phyloP scores from a whole-genome alignment of 2,888 invertebrate genomes.

The Epirrita christyi region DNA sequence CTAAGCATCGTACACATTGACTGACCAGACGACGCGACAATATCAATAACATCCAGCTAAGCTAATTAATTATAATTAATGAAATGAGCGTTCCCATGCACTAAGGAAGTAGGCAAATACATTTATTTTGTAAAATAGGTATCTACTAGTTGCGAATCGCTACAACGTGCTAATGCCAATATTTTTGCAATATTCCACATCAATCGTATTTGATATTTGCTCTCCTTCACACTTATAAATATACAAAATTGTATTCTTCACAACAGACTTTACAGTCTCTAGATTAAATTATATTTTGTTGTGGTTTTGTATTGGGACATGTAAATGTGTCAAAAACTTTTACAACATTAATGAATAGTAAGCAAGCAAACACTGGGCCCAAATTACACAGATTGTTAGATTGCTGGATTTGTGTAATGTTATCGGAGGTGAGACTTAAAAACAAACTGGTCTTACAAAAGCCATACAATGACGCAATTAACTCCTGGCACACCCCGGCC shows the following conservation, averaged over 20 bases:
- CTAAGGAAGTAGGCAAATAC: constrained; percentile 2
- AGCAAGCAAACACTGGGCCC: background rate
- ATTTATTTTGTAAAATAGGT: background rate
- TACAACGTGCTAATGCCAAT: background rate
- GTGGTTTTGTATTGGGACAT: background rate
- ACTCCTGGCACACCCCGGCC: background rate
- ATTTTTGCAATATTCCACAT: background rate
- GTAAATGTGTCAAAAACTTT: constrained; percentile 19
- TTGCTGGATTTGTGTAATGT: constrained; percentile 1
- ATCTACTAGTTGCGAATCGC: background rate
- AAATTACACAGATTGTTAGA: background rate
- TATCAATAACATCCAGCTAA: background rate
- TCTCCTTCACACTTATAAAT: constrained; percentile 7
- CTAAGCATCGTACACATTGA: no score
- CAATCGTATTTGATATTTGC: background rate
- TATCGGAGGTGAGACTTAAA: constrained; percentile 10
- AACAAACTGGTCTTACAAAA: constrained; percentile 29
- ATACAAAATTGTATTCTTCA: constrained; percentile 10
- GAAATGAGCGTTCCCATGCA: no score
- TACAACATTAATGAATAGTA: background rate
- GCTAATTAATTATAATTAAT: constrained; percentile 3
- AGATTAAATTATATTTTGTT: background rate
- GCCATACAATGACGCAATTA: background rate
- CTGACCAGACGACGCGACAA: no score
- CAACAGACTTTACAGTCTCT: constrained; percentile 1